Evolutionary conservation across 2,797 vertebrate species (phyloP), one percentile per base, ranked within the genome.

Genomic region (Distichodus sexfasciatus): DNA sequence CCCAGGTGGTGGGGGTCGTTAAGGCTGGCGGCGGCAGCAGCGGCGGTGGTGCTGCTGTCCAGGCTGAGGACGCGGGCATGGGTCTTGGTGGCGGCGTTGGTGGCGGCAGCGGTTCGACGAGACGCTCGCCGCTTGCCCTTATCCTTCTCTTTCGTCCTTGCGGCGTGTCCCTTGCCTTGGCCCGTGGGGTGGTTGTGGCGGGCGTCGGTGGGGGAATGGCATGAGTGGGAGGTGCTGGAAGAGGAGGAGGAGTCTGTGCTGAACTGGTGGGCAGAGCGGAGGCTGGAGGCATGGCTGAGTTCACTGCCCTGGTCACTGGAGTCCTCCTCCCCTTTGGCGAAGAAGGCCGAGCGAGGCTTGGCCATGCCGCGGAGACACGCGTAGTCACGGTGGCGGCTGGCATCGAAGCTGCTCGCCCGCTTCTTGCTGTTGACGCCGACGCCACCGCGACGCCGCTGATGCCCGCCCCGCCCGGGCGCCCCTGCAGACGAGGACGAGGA

Each of bases 251-350:
- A 98, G 85, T 97, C 95, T 3, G 94, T 96, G 90, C 94, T 96
- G 55, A 94, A 89, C 71, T 96, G 96, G 85, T 94, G 93, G 78
- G 93, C 84, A 61, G 96, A 98, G 83, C 92, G 96, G 75, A 95
- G 90, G 70, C 96, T 98, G 62, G 96, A 98, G 61, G 95, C 93
- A 75, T 94, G 93, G 87, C 97, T 99, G 79, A 96, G 87, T 86
- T 99, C 96, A 59, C 97, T n/a, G n/a, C n/a, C 99, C 82, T 96
- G 95, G 89, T 99, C 96, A 72, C 96, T 98, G 14, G 93, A 98
- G 84, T 99, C 95, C 75, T 95, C 95, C 9, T 97, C 95, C 0
- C 84, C 59, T 73, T 91, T 93, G 76, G 93, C 90, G 72, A 96
- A 95, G 36, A 94, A 87, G 47, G 94, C 91, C 63, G 94, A 95